Percentiles rank a stretch among this genome's conserved stretches.
phyloP scores from a whole-genome alignment of 2,888 invertebrate genomes.

The Hylaea fasciaria region DNA sequence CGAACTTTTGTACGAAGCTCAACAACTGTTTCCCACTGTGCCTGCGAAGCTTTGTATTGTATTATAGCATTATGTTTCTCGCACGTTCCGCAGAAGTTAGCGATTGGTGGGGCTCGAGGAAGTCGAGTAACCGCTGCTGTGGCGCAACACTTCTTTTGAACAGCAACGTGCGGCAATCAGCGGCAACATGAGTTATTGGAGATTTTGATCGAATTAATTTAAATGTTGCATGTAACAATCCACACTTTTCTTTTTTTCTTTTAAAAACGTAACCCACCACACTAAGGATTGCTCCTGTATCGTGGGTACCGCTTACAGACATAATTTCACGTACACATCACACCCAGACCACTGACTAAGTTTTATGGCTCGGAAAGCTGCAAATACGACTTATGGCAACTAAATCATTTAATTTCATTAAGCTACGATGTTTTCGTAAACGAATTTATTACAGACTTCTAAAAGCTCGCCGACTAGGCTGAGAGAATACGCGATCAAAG shows the following conservation, averaged over 20 bases:
- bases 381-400: too few relatives aligned
- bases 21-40: neutral
- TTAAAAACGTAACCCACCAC: too few relatives aligned
- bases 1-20: neutral
- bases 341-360: too few relatives aligned
- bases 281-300: too few relatives aligned
- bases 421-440: neutral
- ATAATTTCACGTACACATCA: too few relatives aligned
- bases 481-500: too few relatives aligned
- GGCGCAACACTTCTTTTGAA: neutral
- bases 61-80: conserved; percentile 6
- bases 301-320: too few relatives aligned
- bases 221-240: too few relatives aligned
- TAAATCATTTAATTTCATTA: too few relatives aligned
- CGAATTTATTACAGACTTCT: neutral
- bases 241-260: too few relatives aligned
- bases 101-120: conserved; percentile 2
- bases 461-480: neutral
- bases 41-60: neutral
- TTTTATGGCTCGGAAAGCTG: too few relatives aligned
- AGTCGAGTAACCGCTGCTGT: neutral
- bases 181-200: neutral
- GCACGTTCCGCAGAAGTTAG: conserved; percentile 12
- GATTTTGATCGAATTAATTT: neutral
- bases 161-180: neutral